phyloP scores from a whole-genome alignment of 2,888 invertebrate genomes.

The Tenthredo notha region DNA sequence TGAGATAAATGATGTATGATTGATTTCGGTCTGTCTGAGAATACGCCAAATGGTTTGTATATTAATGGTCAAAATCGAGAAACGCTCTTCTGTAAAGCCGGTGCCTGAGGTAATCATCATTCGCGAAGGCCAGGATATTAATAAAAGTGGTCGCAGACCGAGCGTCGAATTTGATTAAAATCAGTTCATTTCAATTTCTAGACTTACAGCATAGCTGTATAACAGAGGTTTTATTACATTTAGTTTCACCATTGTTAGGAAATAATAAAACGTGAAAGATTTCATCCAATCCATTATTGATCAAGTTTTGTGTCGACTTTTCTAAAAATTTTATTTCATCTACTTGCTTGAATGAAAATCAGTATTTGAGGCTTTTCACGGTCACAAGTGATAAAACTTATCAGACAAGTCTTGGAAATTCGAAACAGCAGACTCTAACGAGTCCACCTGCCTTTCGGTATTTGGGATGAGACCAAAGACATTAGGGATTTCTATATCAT shows the following conservation, averaged over 20 bases:
- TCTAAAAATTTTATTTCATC: neutral
- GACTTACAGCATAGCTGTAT: neutral
- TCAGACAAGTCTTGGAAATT: neutral
- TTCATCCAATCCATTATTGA: neutral
- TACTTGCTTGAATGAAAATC: neutral
- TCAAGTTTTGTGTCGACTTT: no score
- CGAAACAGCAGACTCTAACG: neutral
- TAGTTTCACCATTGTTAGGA: neutral
- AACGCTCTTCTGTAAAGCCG: neutral
- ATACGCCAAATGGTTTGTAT: neutral
- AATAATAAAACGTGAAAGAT: neutral
- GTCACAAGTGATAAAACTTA: neutral
- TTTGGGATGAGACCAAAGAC: neutral
- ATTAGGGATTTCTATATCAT: neutral
- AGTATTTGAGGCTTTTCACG: neutral
- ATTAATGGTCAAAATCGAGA: neutral
- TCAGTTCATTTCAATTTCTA: neutral
- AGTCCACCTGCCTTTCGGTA: neutral
- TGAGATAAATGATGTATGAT: slow-evolving; percentile 17
- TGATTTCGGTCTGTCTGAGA: slow-evolving; percentile 1
- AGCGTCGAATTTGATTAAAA: neutral
- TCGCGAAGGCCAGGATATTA: neutral
- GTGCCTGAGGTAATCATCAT: neutral
- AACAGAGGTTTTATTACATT: neutral
- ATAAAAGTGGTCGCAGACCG: neutral